A percentile compares a stretch with the other conserved stretches of the same genome.
These are phyloP conservation scores for Ophion obscuratus DNA, from an alignment of 2,888 invertebrate genomes.

Conservation along the genomic window DNA sequence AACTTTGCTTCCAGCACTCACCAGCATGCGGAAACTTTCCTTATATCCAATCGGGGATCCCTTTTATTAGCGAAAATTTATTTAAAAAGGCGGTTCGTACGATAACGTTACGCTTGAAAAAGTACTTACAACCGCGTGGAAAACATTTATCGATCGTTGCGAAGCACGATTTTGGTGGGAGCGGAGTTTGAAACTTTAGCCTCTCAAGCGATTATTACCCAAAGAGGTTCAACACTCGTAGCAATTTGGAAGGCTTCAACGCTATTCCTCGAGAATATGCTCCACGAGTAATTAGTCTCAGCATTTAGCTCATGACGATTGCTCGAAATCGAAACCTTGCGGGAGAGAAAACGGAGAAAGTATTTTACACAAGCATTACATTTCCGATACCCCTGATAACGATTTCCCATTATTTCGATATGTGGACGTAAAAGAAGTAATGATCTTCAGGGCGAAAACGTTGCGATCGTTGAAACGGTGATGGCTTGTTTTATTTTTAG, in stretches of 20 bases:
- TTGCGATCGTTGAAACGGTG: not conserved
- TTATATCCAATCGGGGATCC: constrained; percentile 51
- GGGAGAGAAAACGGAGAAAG: not conserved
- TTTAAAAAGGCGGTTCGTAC: constrained; percentile 53
- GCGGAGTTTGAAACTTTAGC: constrained; percentile 27
- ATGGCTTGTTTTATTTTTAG: not conserved
- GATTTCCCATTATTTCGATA: not conserved
- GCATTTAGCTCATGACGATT: not conserved
- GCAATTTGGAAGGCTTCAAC: constrained; percentile 4
- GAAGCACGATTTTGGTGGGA: constrained; percentile 2
- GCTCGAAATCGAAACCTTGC: not conserved
- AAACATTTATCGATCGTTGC: constrained; percentile 40
- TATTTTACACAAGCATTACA: not conserved
- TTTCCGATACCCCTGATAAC: not conserved
- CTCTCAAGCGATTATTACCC: constrained; percentile 9
- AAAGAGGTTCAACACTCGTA: constrained; percentile 21
- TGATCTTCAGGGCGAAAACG: not conserved
- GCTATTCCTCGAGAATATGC: not conserved
- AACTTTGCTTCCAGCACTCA: constrained; percentile 35
- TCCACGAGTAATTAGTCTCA: not conserved
- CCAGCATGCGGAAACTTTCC: constrained; percentile 50
- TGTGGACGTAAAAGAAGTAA: not conserved
- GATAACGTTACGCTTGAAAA: constrained; percentile 56
- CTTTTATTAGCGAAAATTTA: constrained; percentile 56
- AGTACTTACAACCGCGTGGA: constrained; percentile 42